These are phyloP conservation scores for Cordilura impudica DNA, from an alignment of 2,888 invertebrate species.

Conservation along the genomic window DNA sequence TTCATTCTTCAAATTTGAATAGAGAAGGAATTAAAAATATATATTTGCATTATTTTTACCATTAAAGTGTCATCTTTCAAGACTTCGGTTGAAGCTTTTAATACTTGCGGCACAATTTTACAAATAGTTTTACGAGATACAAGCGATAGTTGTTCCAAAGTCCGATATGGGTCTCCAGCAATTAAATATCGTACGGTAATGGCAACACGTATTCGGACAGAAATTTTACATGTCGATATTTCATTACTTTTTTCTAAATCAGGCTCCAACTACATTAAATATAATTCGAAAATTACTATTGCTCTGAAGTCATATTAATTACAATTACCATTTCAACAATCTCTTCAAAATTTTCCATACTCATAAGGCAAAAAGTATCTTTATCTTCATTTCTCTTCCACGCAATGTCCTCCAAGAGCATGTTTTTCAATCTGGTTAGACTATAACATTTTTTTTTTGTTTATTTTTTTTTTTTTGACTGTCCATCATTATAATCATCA, in stretches of 20 bases:
- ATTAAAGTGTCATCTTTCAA: conserved; percentile 2
- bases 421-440: conserved; percentile 11
- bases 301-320: not conserved
- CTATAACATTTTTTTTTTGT: conserved; percentile 14
- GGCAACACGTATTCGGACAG: conserved; percentile 24
- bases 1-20: no score
- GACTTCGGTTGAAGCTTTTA: not conserved
- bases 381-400: not conserved
- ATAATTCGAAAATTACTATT: not conserved
- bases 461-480: conserved; percentile 2
- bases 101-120: conserved; percentile 12
- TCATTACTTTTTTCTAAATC: not conserved
- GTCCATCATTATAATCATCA: conserved; percentile 14
- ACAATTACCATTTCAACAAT: not conserved
- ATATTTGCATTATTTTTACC: not conserved
- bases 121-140: conserved; percentile 16
- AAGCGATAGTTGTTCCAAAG: not conserved
- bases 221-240: not conserved
- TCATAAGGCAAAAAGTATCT: conserved; percentile 24
- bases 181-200: conserved; percentile 35
- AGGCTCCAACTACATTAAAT: not conserved
- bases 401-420: conserved; percentile 19
- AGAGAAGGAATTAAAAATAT: no score
- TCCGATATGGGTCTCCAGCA: conserved; percentile 6
- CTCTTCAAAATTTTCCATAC: conserved; percentile 32